Evolutionary conservation across 2,113 vertebrate genomes (phyloP).

Genomic region (Sturnira hondurensis): DNA sequence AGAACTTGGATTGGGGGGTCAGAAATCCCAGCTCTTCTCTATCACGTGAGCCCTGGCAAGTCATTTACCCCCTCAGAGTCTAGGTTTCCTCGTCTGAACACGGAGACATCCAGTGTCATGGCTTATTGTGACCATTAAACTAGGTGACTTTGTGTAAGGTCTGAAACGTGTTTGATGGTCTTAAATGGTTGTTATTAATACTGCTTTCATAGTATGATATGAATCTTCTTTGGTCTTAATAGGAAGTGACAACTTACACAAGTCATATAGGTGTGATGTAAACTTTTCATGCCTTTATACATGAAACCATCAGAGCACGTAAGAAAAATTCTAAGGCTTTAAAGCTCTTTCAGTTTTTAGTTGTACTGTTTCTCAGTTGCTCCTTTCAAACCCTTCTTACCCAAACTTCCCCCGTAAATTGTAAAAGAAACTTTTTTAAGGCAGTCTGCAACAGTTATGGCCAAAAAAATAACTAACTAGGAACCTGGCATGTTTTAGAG

Average conservation of each 20-base stretch:
- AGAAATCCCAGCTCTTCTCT: not conserved
- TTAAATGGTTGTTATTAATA: not conserved
- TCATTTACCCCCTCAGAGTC: not conserved
- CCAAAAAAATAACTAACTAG: not conserved
- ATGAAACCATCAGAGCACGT: not conserved
- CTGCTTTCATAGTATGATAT: not conserved
- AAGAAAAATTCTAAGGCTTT: not conserved
- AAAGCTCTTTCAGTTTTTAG: constrained; percentile 9
- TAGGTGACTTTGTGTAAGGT: not conserved
- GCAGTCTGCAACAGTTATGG: not conserved
- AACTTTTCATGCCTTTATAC: not conserved
- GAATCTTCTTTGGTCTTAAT: not conserved
- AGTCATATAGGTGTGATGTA: not conserved
- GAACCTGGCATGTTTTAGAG: not conserved
- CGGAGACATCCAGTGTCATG: not conserved
- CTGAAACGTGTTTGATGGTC: not conserved
- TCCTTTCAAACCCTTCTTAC: not conserved
- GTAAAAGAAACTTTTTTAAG: not conserved
- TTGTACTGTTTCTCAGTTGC: not conserved
- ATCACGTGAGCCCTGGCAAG: not conserved
- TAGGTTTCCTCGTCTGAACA: not conserved
- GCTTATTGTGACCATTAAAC: not conserved
- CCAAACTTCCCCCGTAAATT: not conserved
- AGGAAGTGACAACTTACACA: not conserved
- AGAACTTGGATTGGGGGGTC: not conserved